Evolutionary conservation across 2,113 vertebrate genomes (phyloP).

Genomic region (Psophia crepitans): DNA sequence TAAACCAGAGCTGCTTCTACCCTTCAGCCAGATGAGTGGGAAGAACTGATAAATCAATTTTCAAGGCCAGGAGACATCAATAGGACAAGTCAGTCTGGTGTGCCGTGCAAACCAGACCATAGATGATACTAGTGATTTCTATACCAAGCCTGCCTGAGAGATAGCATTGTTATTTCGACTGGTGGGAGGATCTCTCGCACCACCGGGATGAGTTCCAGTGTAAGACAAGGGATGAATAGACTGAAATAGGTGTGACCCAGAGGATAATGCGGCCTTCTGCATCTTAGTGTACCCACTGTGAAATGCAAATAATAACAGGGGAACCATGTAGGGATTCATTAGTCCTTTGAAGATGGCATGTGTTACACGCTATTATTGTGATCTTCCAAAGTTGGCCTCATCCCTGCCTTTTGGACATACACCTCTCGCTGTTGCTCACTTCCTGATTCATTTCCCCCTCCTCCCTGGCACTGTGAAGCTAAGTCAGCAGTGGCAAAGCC

Average conservation of each 20-base stretch:
- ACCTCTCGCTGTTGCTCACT: conserved; percentile 46
- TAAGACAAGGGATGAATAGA: conserved; percentile 30
- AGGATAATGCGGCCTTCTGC: conserved; percentile 39
- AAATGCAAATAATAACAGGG: conserved; percentile 60
- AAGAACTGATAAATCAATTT: neutral
- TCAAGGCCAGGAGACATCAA: neutral
- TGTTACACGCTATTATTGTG: conserved; percentile 38
- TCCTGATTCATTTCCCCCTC: conserved; percentile 59
- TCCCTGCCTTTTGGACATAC: conserved; percentile 38
- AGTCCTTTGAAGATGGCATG: conserved; percentile 58
- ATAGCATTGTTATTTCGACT: neutral
- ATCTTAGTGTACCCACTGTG: conserved; percentile 24
- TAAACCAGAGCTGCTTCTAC: neutral
- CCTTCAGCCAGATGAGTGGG: neutral
- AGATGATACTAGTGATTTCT: neutral
- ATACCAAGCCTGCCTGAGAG: neutral
- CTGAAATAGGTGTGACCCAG: conserved; percentile 46
- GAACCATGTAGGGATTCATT: conserved; percentile 42
- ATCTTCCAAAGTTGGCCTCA: conserved; percentile 6
- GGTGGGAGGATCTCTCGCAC: neutral
- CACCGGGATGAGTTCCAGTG: neutral
- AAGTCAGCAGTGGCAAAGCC: conserved; percentile 16
- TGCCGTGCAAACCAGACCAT: neutral
- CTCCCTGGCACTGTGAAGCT: conserved; percentile 24
- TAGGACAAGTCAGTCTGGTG: neutral